Base-by-base conservation (phyloP, 1,140 invertebrate species). In the Apis laboriosa region DNA sequence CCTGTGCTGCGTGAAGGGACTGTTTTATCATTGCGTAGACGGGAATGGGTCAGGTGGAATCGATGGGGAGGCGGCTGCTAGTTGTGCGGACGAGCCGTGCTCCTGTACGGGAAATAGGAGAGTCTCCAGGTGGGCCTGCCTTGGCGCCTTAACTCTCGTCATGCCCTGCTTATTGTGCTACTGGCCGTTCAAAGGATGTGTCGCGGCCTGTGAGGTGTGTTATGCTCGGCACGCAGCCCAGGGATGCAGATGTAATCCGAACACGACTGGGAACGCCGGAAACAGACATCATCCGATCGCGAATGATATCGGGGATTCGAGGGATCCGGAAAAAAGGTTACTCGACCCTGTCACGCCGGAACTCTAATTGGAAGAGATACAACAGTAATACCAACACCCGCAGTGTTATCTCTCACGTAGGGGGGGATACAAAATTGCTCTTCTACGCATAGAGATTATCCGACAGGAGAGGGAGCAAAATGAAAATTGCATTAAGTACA, bases 131-230 rank as follows among this genome's bases (percentile, higher is more conserved):
- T 98, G 98, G 98, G 96, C 96, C 80, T 98, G 97, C 93, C 95
- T 99, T 89, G 96, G 96, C 34, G 96, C 97, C 34, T 95, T 98
- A 85, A 95, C 97, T 58, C 93, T 97, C 86, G 95, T 96, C 85
- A 95, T 99, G 93, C 98, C 98, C 83, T 99, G 98, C 94, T 95
- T 99, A 81, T 96, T 97, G 93, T 97, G 97, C 92, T 99, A 99
- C 94, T 98, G 97, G 97, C 98, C 98, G 77, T 95, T 98, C 92
- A 96, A 96, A 90, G 97, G 96, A 51, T 97, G 96, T 92, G 96
- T 98, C 84, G 95, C 96, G 80, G 94, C 96, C 73, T 97, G 97
- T 93, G 98, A 98, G 92, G 95, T 95, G 86, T 97, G 96, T 89
- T 98, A 99, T 94, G 97, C 97, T 82, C 95, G 96, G 84, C 96